These are phyloP conservation scores for Heteromurus nitidus DNA, from an alignment of 2,888 invertebrate genomes.

Conservation along the genomic window DNA sequence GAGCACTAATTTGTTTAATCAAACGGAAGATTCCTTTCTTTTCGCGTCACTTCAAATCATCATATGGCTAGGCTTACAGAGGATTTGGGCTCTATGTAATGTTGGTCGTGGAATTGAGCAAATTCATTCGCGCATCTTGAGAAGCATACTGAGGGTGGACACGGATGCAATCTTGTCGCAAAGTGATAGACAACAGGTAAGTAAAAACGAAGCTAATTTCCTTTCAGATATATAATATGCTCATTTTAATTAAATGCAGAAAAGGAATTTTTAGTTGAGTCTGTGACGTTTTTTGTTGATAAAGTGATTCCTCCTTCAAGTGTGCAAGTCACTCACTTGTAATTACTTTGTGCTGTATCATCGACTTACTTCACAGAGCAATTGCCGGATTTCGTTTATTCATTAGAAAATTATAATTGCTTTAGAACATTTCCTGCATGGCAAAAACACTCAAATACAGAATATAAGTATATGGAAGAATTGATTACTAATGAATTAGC, in stretches of 20 bases:
- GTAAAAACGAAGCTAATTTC: background rate
- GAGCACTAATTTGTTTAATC: background rate
- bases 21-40: background rate
- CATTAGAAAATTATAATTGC: background rate
- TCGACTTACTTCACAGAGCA: background rate
- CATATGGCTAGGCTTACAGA: background rate
- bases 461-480: background rate
- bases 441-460: background rate
- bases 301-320: background rate
- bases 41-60: conserved; percentile 3
- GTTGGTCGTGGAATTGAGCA: conserved; percentile 23
- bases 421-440: background rate
- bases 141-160: conserved; percentile 6
- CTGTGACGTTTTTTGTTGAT: background rate
- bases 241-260: background rate
- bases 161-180: conserved; percentile 17
- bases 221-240: background rate
- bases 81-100: conserved; percentile 29
- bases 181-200: conserved; percentile 44
- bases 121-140: conserved; percentile 26
- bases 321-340: background rate
- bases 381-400: background rate
- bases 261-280: background rate
- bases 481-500: background rate
- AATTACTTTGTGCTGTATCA: background rate